These are phyloP conservation scores for Sebastes schlegelii DNA, from an alignment of 2,113 vertebrate genomes.

Conservation along the genomic window DNA sequence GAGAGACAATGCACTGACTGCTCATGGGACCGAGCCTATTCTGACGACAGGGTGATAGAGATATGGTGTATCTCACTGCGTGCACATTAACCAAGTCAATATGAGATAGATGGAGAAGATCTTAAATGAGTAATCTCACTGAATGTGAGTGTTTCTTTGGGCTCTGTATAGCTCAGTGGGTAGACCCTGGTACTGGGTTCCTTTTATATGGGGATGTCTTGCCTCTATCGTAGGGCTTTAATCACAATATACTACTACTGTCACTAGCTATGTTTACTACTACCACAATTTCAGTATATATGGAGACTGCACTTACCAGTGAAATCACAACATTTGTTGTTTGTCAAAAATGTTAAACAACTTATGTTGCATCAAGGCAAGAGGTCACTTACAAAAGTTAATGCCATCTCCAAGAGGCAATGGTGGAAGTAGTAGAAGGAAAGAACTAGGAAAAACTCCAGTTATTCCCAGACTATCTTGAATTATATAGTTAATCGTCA, in stretches of 20 bases:
- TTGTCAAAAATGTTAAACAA: background rate
- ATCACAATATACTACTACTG: background rate
- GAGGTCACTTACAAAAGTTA: background rate
- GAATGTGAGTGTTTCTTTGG: slow-evolving; percentile 1
- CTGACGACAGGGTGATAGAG: slow-evolving; percentile 47
- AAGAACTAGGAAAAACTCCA: background rate
- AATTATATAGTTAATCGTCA: no score
- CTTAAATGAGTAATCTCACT: slow-evolving; percentile 32
- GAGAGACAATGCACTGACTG: slow-evolving; percentile 66
- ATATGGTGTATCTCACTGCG: slow-evolving; percentile 43
- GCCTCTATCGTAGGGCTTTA: background rate
- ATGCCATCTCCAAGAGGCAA: background rate
- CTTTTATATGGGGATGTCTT: no score
- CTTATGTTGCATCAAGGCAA: background rate
- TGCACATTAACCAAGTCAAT: slow-evolving; percentile 52
- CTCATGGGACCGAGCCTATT: slow-evolving; percentile 50
- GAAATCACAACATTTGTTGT: background rate
- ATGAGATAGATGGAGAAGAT: slow-evolving; percentile 39
- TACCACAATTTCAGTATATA: background rate
- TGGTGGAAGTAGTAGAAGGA: background rate
- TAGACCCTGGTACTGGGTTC: background rate
- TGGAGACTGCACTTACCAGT: background rate
- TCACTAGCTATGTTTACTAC: slow-evolving; percentile 2
- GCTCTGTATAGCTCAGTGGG: background rate
- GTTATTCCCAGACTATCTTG: background rate